phyloP scores from a whole-genome alignment of 2,888 invertebrate genomes.

The Platycnemis pennipes region DNA sequence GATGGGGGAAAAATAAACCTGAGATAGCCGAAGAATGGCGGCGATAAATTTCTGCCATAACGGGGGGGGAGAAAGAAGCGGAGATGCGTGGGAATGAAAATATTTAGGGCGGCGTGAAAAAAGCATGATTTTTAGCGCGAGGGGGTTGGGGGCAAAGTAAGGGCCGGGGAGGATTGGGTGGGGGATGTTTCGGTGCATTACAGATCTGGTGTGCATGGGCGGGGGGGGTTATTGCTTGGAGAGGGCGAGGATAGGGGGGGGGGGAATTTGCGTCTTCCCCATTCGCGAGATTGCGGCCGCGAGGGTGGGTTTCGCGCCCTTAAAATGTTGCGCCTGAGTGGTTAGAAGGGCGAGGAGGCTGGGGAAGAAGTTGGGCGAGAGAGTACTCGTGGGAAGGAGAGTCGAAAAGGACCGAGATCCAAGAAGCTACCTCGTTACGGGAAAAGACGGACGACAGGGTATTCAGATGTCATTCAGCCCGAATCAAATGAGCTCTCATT shows the following conservation, averaged over 20 bases:
- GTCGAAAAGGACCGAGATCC: neutral
- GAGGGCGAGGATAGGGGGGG: neutral
- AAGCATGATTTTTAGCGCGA: conserved; percentile 28
- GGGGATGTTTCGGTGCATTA: no score
- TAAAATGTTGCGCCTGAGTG: neutral
- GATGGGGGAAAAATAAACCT: neutral
- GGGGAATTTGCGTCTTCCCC: neutral
- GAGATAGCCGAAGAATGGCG: neutral
- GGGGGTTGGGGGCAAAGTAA: neutral
- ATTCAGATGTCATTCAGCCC: no score
- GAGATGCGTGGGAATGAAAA: conserved; percentile 47
- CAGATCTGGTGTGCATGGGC: no score
- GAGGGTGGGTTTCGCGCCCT: neutral
- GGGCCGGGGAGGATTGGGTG: no score
- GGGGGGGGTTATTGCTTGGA: no score
- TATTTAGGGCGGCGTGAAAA: conserved; percentile 26
- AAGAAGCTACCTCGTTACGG: neutral
- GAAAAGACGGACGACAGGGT: no score
- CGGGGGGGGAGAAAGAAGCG: conserved; percentile 38
- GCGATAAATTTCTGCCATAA: conserved; percentile 47
- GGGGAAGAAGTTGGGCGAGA: no score
- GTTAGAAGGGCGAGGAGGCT: no score
- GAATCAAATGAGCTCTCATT: no score
- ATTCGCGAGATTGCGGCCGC: neutral
- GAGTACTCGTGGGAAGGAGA: no score